A percentile compares a stretch with the other conserved stretches of the same genome.
These are phyloP conservation scores for Oreotragus oreotragus DNA, from an alignment of 2,113 vertebrate species.

Conservation along the genomic window DNA sequence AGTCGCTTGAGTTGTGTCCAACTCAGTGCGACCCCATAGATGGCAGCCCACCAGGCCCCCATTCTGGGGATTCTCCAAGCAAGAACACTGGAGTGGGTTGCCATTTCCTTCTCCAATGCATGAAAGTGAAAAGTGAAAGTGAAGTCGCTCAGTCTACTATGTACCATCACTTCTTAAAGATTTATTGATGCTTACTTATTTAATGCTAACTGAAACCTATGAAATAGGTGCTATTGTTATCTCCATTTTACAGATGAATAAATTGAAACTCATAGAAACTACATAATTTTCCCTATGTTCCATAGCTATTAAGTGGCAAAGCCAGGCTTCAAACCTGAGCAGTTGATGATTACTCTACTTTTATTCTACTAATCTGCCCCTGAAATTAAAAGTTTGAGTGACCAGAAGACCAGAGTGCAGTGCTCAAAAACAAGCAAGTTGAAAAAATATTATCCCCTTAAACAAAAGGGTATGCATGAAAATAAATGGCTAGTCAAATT, in stretches of 20 bases:
- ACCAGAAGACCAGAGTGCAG: not conserved
- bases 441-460: not conserved
- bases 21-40: too few species aligned
- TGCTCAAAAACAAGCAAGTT: not conserved
- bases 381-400: not conserved
- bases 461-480: not conserved
- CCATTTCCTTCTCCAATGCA: too few species aligned
- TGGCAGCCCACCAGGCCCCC: too few species aligned
- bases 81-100: too few species aligned
- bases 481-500: not conserved
- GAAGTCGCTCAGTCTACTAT: too few species aligned
- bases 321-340: not conserved
- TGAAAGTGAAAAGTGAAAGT: too few species aligned
- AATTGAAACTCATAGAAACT: not conserved
- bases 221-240: not conserved
- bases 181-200: not conserved
- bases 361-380: not conserved
- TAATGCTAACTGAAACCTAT: not conserved
- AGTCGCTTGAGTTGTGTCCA: fast-evolving
- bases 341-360: not conserved
- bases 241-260: not conserved
- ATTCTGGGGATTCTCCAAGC: too few species aligned
- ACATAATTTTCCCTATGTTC: not conserved
- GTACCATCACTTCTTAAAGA: not conserved
- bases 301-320: not conserved